A percentile compares a stretch with the other conserved stretches of the same genome.
These are phyloP conservation scores for Luidia sarsii DNA, from an alignment of 53 echinoderm and acorn worm species.

Conservation along the genomic window DNA sequence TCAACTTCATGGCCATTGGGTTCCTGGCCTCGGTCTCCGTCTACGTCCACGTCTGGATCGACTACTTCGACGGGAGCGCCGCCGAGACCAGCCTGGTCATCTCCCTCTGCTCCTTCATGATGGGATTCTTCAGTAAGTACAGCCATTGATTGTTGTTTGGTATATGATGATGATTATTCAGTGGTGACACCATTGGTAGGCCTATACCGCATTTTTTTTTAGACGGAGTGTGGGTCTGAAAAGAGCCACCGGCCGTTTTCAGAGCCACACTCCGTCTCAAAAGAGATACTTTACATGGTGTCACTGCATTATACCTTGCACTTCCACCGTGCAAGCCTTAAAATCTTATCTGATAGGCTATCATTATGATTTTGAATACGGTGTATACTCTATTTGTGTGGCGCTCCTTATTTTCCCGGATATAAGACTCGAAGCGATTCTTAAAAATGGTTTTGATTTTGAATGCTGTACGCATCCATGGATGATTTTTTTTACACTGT, in stretches of 20 bases:
- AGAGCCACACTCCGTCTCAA: too few species aligned
- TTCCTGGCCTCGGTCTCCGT: slow-evolving; percentile 28
- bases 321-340: too few species aligned
- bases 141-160: not conserved
- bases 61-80: slow-evolving; percentile 23
- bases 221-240: too few species aligned
- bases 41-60: slow-evolving; percentile 34
- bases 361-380: not conserved
- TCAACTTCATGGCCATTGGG: not conserved
- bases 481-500: too few species aligned
- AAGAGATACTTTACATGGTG: too few species aligned
- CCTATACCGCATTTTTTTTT: not conserved
- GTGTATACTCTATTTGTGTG: too few species aligned
- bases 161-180: not conserved
- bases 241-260: too few species aligned
- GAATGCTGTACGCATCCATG: too few species aligned
- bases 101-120: slow-evolving; percentile 37
- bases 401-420: too few species aligned
- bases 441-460: too few species aligned
- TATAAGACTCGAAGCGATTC: too few species aligned
- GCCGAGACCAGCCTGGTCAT: slow-evolving; percentile 41
- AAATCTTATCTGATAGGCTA: too few species aligned
- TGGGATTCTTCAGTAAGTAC: slow-evolving; percentile 30
- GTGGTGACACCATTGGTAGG: not conserved
- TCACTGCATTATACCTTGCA: not conserved